A percentile compares a stretch with the other conserved stretches of the same genome.
phyloP scores from a whole-genome alignment of 2,113 vertebrate genomes.

The Brachypodius melanocephalos region DNA sequence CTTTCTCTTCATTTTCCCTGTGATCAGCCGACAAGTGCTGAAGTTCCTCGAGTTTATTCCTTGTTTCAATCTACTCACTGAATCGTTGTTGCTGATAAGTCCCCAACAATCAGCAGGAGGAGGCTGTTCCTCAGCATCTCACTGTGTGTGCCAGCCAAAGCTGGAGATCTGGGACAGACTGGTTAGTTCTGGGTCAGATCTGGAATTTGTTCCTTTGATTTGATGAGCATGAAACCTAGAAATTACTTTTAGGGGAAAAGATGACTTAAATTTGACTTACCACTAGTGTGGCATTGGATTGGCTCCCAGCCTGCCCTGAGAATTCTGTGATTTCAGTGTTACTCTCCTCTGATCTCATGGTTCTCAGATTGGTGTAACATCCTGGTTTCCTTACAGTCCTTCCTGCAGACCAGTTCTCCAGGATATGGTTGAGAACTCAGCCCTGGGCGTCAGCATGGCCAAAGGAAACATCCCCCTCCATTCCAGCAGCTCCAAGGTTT shows the following conservation, averaged over 20 bases:
- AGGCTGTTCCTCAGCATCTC: background rate
- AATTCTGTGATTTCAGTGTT: background rate
- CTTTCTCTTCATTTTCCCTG: background rate
- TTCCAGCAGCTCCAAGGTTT: background rate
- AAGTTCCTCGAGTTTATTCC: background rate
- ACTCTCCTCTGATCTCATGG: rapidly evolving
- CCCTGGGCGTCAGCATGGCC: rapidly evolving
- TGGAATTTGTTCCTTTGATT: background rate
- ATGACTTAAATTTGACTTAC: background rate
- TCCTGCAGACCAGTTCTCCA: background rate
- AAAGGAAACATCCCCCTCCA: background rate
- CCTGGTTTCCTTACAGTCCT: background rate
- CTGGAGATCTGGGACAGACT: background rate
- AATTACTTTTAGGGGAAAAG: background rate
- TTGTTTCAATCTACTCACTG: background rate
- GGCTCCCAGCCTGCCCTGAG: background rate
- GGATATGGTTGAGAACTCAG: background rate
- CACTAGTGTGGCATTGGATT: background rate
- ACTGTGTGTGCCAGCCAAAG: background rate
- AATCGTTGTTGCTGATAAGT: background rate
- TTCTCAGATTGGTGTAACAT: background rate
- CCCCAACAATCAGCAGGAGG: background rate
- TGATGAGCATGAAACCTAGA: background rate
- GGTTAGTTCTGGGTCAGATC: background rate
- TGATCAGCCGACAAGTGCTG: background rate